Evolutionary conservation across 2,797 vertebrate species (phyloP).

Genomic region (Calcarius lapponicus): DNA sequence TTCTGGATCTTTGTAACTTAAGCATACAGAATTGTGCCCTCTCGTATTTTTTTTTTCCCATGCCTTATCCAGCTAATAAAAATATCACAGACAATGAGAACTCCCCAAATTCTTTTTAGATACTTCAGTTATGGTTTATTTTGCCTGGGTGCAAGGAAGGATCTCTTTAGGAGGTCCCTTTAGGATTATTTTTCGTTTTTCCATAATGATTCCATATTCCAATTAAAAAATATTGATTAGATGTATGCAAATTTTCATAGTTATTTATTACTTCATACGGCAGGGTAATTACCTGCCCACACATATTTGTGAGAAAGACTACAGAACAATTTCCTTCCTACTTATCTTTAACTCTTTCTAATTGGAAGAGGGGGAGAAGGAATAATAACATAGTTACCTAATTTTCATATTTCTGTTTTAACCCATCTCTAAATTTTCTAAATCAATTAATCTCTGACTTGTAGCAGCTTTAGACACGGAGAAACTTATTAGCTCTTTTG

Average conservation of each 20-base stretch:
- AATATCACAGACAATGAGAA: neutral
- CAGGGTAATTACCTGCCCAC: neutral
- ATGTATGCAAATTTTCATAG: neutral
- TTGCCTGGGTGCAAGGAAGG: neutral
- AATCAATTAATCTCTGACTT: neutral
- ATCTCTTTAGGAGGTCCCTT: neutral
- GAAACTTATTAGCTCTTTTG: neutral
- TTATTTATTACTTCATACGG: neutral
- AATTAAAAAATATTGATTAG: neutral
- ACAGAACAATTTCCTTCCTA: neutral
- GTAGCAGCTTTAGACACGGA: neutral
- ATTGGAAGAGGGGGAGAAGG: neutral
- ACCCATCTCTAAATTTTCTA: neutral
- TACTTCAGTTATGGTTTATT: neutral
- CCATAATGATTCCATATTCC: neutral
- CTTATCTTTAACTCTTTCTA: neutral
- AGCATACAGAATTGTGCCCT: neutral
- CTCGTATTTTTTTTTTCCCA: neutral
- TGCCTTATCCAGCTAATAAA: neutral
- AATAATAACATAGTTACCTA: neutral
- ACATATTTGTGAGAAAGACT: neutral
- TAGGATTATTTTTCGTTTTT: neutral
- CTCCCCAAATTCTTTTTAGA: neutral
- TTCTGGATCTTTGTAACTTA: neutral
- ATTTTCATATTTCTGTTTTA: neutral